Base-by-base conservation (phyloP, 1,140 invertebrate genomes). In the Caenorhabditis briggsae region DNA sequence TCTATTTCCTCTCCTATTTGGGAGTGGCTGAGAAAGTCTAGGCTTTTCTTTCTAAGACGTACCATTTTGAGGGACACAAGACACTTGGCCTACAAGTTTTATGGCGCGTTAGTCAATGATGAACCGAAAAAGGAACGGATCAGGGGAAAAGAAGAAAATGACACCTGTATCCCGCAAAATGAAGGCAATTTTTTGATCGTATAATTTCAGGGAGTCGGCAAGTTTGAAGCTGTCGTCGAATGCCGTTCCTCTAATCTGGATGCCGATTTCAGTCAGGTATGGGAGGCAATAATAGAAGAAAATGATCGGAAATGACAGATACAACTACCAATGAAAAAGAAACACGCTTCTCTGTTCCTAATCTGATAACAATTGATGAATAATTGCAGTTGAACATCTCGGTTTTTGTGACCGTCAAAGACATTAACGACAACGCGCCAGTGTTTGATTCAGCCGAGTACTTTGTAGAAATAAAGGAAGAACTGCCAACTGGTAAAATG, bases 391-490 rank as follows among this genome's bases (percentile, higher is more conserved):
- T 90, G 82, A 90, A 90, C 78, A 90, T 90, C 58, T 88, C 82
- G 18, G 85, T 88, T 14, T 90, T 90, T 46, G 86, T 98, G 33
- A 96, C 96, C 2, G 96, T 98, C 84, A 96, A 97, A 93, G 97
- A 98, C 93, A 96, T 96, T 89, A 98, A 98, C 93, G 97, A 98
- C 92, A 97, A 97, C 92, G 95, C 96, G 0, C 97, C 97, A 0
- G 95, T 96, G 93, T 98, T 97, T 91, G 96, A 96, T 89, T 94
- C 96, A 90, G 95, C 95, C 0, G 95, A 94, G 87, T 97, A 97
- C 90, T 95, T 78, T 55, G 78, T 86, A 2, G 70, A 58, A 5
- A 86, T 86, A 41, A 86, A 70, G 14, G 86, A 87, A 23, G 86
- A 87, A 84, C 33, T 87, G 25, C 86, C 85, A 78, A 41, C 43